Evolutionary conservation across 2,113 vertebrate genomes (phyloP).

Genomic region (Scatophagus argus): DNA sequence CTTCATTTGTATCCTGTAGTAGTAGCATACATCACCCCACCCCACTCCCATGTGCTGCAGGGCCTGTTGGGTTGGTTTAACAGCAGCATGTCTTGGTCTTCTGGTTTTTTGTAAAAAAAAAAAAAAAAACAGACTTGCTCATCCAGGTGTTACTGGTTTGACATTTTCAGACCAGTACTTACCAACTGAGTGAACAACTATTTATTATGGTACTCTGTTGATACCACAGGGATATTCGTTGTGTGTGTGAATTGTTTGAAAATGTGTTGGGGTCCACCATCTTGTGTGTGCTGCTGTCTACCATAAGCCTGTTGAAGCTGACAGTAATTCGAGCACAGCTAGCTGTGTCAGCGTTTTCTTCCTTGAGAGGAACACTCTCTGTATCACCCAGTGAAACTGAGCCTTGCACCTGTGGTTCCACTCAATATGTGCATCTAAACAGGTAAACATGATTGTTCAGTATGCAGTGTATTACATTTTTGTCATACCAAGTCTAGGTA

Average conservation of each 20-base stretch:
- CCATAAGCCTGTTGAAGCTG: slow-evolving; percentile 26
- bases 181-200: slow-evolving; percentile 9
- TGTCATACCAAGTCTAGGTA: background rate
- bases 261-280: slow-evolving; percentile 18
- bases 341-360: slow-evolving; percentile 57
- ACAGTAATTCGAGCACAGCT: slow-evolving; percentile 46
- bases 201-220: background rate
- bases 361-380: slow-evolving; percentile 40
- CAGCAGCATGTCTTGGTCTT: slow-evolving; percentile 38
- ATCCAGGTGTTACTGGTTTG: slow-evolving; percentile 47
- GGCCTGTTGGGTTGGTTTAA: slow-evolving; percentile 75
- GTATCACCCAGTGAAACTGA: slow-evolving; percentile 50
- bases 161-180: slow-evolving; percentile 10
- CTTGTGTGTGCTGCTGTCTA: slow-evolving; percentile 21
- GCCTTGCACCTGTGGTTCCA: slow-evolving; percentile 42
- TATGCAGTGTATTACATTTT: background rate
- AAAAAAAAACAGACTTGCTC: slow-evolving; percentile 30
- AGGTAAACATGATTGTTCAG: background rate
- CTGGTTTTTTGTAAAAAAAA: slow-evolving; percentile 48
- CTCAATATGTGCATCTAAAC: slow-evolving; percentile 10
- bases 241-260: slow-evolving; percentile 1
- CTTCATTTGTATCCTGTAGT: slow-evolving; percentile 57
- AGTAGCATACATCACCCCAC: slow-evolving; percentile 42
- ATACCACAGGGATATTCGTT: background rate
- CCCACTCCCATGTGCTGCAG: slow-evolving; percentile 59